Evolutionary conservation across 2,888 invertebrate genomes (phyloP), one percentile per base, ranked within the genome.

Genomic region (Lutraria lutraria): DNA sequence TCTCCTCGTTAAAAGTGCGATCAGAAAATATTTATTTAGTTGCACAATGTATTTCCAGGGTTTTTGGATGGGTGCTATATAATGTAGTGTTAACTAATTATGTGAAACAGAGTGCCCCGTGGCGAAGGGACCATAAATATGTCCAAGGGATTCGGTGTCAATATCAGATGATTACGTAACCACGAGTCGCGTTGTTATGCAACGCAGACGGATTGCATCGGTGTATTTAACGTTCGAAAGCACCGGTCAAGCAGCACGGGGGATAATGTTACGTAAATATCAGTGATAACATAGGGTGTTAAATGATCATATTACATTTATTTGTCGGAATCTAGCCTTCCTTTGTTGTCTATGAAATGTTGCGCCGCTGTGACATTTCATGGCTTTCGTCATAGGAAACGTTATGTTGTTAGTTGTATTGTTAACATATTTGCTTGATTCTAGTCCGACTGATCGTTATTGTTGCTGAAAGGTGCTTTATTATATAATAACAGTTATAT

Each of bases 291-390:
- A 16, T 13, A 15, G 15, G 76, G 76, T 34, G 34, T 76, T 76
- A 34, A 76, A 34, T 34, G 76, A 76, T 76, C 15, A 43, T 43
- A 76, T 76, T 76, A 76, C 76, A 76, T 31, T 34, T 76, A 34
- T 13, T n/a, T 34, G 29, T 34, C 31, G 76, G 31, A 34, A 31
- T 3, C 29, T 31, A 34, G 29, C 76, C 12, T 10, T 34, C 34
- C 34, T 76, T 76, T 76, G 76, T 76, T 76, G 76, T 76, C 76
- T 34, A 25, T 34, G 15, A 6, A 6, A 15, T 25, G 31, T 13
- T 76, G 76, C 63, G 25, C 63, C 63, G 63, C 63, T 8, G 8
- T 68, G 63, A 68, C 63, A 68, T 21, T 68, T 68, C 25, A 6
- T 25, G 25, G 63, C 25, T 68, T 68, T n/a, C 25, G 63, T 68